These are phyloP conservation scores for Forbesichthys agassizii DNA, from an alignment of 2,113 vertebrate species.

Conservation along the genomic window DNA sequence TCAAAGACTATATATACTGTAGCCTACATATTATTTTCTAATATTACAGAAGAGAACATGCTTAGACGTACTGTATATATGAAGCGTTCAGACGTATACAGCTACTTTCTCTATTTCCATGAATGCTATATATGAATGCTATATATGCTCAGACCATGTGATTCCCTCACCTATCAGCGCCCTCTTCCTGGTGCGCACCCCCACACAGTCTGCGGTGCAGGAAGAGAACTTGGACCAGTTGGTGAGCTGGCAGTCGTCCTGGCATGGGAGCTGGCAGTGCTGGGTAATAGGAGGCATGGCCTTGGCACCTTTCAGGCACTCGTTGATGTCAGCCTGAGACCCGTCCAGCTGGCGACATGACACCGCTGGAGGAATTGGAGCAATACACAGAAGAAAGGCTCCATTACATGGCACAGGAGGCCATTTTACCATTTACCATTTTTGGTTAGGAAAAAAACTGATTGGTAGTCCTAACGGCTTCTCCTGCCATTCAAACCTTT, in stretches of 20 bases:
- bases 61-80: no score
- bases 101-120: no score
- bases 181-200: conserved; percentile 91
- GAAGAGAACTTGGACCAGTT: conserved; percentile 97
- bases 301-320: conserved; percentile 85
- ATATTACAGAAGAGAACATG: no score
- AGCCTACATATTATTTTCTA: no score
- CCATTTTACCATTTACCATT: conserved; percentile 1
- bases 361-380: conserved; percentile 80
- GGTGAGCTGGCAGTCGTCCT: conserved; percentile 95
- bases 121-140: no score
- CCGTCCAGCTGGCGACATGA: conserved; percentile 95
- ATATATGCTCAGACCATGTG: no score
- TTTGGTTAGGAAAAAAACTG: conserved; percentile 12
- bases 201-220: conserved; percentile 93
- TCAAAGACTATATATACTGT: no score
- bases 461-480: background rate
- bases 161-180: conserved; percentile 85
- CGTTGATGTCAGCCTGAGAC: conserved; percentile 82
- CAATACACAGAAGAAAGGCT: conserved; percentile 2
- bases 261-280: conserved; percentile 91
- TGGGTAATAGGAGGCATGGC: conserved; percentile 88
- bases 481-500: background rate
- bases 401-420: conserved; percentile 9
- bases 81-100: no score